Evolutionary conservation across 2,797 vertebrate species (phyloP).

Genomic region (Xerus rutilus): DNA sequence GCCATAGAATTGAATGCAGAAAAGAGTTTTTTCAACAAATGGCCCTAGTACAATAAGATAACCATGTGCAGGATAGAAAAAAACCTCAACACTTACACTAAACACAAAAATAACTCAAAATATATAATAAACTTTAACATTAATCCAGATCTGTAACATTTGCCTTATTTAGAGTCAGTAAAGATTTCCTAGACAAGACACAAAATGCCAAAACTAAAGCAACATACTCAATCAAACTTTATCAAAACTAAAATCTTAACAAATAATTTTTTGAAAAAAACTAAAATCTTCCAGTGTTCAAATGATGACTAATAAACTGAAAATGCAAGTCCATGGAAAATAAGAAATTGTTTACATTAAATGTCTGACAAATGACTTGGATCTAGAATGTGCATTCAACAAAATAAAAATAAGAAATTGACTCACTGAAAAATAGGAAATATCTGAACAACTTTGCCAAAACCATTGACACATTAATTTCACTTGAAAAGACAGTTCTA

Average conservation of each 20-base stretch:
- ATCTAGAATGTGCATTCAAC: not conserved
- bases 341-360: not conserved
- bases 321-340: not conserved
- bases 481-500: not conserved
- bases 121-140: not conserved
- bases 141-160: not conserved
- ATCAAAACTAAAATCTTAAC: not conserved
- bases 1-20: not conserved
- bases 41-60: not conserved
- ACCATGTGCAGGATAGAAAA: not conserved
- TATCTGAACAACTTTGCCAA: not conserved
- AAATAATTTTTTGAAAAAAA: not conserved
- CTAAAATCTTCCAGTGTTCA: not conserved
- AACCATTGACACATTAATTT: not conserved
- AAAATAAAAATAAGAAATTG: conserved; percentile 4
- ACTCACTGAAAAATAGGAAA: not conserved
- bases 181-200: not conserved
- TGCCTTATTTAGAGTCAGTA: not conserved
- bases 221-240: not conserved
- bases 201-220: conserved; percentile 1
- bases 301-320: not conserved
- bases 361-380: not conserved
- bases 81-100: not conserved
- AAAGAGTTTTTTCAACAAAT: not conserved
- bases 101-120: not conserved